Conservation (phyloP, 2,113 vertebrate species). For the Grammomys surdaster region DNA sequence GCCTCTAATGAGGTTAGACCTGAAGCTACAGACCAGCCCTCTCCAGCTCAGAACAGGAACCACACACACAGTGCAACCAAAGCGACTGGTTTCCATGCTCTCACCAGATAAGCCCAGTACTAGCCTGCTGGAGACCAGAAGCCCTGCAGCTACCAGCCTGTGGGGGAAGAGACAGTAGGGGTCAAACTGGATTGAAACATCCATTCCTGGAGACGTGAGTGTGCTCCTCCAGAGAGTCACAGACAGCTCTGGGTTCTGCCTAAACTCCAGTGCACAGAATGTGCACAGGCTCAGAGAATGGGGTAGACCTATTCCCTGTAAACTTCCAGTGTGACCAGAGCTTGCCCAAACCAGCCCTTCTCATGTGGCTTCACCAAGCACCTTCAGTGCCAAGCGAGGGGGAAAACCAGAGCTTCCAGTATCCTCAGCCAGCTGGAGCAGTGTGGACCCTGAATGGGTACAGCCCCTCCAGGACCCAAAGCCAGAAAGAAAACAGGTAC, state of each 20-base stretch:
- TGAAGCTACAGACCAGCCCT: accelerated
- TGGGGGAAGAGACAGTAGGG: not conserved
- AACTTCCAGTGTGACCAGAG: not conserved
- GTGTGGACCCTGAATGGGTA: accelerated
- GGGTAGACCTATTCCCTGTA: not conserved
- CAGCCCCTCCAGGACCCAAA: not conserved
- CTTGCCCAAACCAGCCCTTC: not conserved
- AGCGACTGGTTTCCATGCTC: accelerated
- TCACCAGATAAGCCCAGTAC: not conserved
- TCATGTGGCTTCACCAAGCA: not conserved
- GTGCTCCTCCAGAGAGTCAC: not conserved
- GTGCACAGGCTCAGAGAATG: not conserved
- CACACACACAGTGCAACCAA: not conserved
- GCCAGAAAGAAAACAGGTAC: not conserved
- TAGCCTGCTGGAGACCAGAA: not conserved
- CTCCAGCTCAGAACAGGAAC: not conserved
- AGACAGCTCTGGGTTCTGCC: slow-evolving; percentile 27
- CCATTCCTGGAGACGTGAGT: not conserved
- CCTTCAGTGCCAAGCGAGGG: not conserved
- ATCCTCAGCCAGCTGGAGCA: not conserved
- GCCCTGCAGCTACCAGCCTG: not conserved
- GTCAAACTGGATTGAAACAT: not conserved
- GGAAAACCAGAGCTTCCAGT: not conserved
- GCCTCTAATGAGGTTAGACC: not conserved
- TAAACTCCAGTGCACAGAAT: not conserved